Evolutionary conservation across 2,888 invertebrate species (phyloP), one percentile per base, ranked within the genome.

Genomic region (Tenthredo livida): DNA sequence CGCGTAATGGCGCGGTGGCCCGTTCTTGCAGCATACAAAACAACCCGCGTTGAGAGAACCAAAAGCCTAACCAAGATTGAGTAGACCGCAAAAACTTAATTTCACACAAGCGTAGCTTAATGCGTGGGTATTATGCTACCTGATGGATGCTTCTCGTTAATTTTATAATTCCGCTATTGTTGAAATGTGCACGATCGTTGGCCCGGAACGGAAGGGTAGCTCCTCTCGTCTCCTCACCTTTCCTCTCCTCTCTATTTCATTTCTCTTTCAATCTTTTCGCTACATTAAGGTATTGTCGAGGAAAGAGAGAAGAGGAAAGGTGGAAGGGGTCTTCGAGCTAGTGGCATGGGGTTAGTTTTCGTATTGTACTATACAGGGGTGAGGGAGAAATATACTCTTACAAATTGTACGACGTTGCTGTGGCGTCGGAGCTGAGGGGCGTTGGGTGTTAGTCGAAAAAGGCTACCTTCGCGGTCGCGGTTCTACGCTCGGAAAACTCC

Each of bases 371-470:
- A 91, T 90, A 91, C 90, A 89, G 88, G 89, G 88, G 87, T 87
- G 88, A 90, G 88, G 88, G 88, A 88, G 88, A 88, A 91, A 91
- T 91, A 92, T 90, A 91, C 92, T 91, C 91, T 92, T 92, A 92
- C 92, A 93, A 93, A 92, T 92, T 92, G 92, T 91, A 70, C 67
- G 70, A 67, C 29, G 83, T 37, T 37, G 58, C 90, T 90, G 88
- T 88, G 87, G 89, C 88, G 86, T 84, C 85, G 86, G 83, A 73
- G 87, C 85, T 85, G 83, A 73, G 87, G 85, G 85, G 12, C 17
- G 82, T n/a, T 61, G 80, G 75, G 50, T 84, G 72, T 80, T 73
- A 85, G 84, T 58, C 61, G 83, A 29, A 47, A 67, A 58, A 70
- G 67, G 83, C 43, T 58, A 78, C 80, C 80, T 37, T 40, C 65